Percentiles rank a stretch among this genome's conserved stretches.
Evolutionary conservation across 2,888 invertebrate species (phyloP).

Genomic region (Carterocephalus palaemon): DNA sequence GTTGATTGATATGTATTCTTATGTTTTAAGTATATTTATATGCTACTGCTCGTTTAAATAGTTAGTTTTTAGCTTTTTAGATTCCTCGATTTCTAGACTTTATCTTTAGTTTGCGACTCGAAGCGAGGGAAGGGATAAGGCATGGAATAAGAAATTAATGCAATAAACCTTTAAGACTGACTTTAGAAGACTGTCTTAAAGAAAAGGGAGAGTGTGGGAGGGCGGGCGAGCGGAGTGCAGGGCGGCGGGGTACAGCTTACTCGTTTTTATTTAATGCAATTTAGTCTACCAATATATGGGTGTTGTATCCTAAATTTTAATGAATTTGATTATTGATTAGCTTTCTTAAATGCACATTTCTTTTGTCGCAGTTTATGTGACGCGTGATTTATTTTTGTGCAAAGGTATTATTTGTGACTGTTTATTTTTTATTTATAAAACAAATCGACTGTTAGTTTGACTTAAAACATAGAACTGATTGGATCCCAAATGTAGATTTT

Average conservation of each 20-base stretch:
- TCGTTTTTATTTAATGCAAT: slow-evolving; percentile 37
- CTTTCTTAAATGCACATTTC: slow-evolving; percentile 33
- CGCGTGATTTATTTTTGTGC: slow-evolving; percentile 43
- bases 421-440: slow-evolving; percentile 26
- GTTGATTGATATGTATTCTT: slow-evolving; percentile 59
- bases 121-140: slow-evolving; percentile 46
- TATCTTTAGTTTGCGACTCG: slow-evolving; percentile 46
- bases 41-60: slow-evolving; percentile 34
- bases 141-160: slow-evolving; percentile 68
- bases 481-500: slow-evolving; percentile 25
- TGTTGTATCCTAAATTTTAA: slow-evolving; percentile 39
- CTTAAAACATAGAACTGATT: slow-evolving; percentile 22
- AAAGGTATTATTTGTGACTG: slow-evolving; percentile 31
- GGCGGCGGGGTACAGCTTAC: slow-evolving; percentile 31
- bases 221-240: slow-evolving; percentile 29
- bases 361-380: slow-evolving; percentile 36
- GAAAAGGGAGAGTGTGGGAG: slow-evolving; percentile 46
- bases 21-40: slow-evolving; percentile 51
- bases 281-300: slow-evolving; percentile 51
- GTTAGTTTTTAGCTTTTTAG: slow-evolving; percentile 40
- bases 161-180: slow-evolving; percentile 78
- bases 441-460: slow-evolving; percentile 22
- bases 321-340: slow-evolving; percentile 32
- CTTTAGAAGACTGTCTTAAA: slow-evolving; percentile 77
- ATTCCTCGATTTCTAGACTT: slow-evolving; percentile 45